Evolutionary conservation across 2,113 vertebrate genomes (phyloP).

Genomic region (Potamarius usumacintae): DNA sequence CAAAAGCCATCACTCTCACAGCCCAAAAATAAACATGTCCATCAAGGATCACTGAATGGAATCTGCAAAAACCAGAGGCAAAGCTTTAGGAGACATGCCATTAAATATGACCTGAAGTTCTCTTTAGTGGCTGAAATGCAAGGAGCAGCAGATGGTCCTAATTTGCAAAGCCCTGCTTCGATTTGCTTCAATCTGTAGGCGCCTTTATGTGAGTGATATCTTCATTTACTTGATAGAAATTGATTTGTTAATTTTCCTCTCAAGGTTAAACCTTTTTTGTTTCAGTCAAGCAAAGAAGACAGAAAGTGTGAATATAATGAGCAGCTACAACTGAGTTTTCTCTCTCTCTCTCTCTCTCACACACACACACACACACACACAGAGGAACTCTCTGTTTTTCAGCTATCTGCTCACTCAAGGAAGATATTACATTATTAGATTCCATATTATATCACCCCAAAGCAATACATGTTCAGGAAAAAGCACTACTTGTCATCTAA

Average conservation of each 20-base stretch:
- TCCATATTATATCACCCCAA: background rate
- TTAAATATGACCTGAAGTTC: constrained; percentile 20
- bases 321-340: background rate
- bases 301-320: background rate
- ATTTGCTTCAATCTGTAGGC: constrained; percentile 8
- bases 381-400: background rate
- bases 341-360: background rate
- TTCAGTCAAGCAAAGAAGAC: constrained; percentile 5
- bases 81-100: background rate
- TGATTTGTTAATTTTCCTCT: constrained; percentile 3
- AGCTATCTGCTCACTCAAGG: constrained; percentile 22
- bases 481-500: background rate
- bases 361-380: background rate
- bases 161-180: background rate
- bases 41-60: background rate
- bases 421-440: constrained; percentile 7
- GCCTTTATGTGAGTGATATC: background rate
- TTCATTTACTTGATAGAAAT: background rate
- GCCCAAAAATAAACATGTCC: constrained; percentile 42
- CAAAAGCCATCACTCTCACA: constrained; percentile 33
- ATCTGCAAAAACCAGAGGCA: background rate
- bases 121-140: constrained; percentile 2
- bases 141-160: constrained; percentile 27
- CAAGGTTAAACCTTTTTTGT: constrained; percentile 7
- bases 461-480: background rate